phyloP scores from a whole-genome alignment of 2,113 vertebrate genomes.

The Cyanoderma ruficeps region DNA sequence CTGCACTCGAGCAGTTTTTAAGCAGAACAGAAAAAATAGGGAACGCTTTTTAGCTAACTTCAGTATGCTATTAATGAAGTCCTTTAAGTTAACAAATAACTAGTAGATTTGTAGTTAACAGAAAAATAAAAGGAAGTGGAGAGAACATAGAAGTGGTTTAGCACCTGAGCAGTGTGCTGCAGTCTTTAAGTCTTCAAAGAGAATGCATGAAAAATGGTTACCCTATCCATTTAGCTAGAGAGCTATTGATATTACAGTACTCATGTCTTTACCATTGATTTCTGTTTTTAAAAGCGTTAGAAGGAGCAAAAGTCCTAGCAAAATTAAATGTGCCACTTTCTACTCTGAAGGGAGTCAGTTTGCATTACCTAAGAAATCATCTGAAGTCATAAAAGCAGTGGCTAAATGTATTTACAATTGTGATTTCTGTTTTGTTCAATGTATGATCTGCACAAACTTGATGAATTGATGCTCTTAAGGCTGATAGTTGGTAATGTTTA shows the following conservation, averaged over 20 bases:
- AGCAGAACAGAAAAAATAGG: not conserved
- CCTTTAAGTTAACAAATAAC: not conserved
- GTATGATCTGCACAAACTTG: not conserved
- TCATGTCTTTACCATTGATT: not conserved
- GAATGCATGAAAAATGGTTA: not conserved
- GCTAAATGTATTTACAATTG: not conserved
- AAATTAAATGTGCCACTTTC: not conserved
- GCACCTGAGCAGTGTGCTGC: not conserved
- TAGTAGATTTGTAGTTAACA: not conserved
- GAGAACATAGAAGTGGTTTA: not conserved
- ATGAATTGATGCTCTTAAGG: not conserved
- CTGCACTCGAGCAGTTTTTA: fast-evolving
- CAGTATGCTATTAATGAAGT: not conserved
- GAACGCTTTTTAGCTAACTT: not conserved
- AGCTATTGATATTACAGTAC: not conserved
- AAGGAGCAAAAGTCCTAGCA: not conserved
- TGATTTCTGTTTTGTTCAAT: not conserved
- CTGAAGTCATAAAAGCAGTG: not conserved
- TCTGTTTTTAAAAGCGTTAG: not conserved
- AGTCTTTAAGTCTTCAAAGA: not conserved
- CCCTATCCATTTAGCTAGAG: not conserved
- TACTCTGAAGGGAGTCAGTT: not conserved
- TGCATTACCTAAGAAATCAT: not conserved
- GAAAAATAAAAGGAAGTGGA: not conserved
- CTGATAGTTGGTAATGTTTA: not conserved